These are phyloP conservation scores for Microcebus lehilahytsara DNA, from an alignment of 2,113 vertebrate species.

Conservation along the genomic window DNA sequence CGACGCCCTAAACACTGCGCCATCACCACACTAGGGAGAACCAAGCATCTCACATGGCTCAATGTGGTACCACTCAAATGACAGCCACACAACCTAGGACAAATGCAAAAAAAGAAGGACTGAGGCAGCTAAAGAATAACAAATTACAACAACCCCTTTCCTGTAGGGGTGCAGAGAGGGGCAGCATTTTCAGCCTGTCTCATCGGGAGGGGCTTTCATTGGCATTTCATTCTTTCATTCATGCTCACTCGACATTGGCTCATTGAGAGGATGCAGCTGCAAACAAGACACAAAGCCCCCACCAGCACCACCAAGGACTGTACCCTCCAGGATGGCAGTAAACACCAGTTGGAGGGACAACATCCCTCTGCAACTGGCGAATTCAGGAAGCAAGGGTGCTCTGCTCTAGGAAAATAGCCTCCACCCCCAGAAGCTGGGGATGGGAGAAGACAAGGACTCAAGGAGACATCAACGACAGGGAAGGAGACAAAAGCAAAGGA, in stretches of 20 bases:
- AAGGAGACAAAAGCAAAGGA: neutral
- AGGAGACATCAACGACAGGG: neutral
- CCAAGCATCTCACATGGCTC: neutral
- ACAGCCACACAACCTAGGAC: neutral
- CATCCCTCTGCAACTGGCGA: fast-evolving
- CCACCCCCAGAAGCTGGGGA: neutral
- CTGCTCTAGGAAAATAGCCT: neutral
- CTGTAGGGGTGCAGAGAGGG: neutral
- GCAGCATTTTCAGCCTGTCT: neutral
- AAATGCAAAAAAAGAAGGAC: neutral
- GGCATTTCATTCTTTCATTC: neutral
- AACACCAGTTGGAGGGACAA: neutral
- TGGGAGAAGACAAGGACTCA: neutral
- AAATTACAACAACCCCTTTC: neutral
- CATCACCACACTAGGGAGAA: neutral
- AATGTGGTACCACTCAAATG: neutral
- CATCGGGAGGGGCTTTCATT: neutral
- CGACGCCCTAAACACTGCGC: neutral
- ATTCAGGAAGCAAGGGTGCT: neutral
- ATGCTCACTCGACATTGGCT: neutral
- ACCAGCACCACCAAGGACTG: neutral
- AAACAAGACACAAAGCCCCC: neutral
- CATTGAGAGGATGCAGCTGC: neutral
- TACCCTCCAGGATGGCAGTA: neutral
- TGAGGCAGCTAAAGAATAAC: neutral